Percentiles rank a stretch among this genome's conserved stretches.
phyloP scores from a whole-genome alignment of 2,113 vertebrate species.

The Catharus bicknelli region DNA sequence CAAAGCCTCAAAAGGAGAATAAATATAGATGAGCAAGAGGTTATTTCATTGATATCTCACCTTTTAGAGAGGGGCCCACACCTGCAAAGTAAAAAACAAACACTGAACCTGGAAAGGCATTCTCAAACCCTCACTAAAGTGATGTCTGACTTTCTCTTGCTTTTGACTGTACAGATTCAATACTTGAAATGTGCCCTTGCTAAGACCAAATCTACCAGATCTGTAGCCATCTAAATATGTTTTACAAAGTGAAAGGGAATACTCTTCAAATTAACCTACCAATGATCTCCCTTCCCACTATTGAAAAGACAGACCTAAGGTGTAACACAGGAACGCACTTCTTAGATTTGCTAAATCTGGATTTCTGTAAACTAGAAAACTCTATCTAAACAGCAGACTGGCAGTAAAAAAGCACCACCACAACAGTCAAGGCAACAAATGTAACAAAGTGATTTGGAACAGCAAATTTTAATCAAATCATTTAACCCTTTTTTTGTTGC shows the following conservation, averaged over 20 bases:
- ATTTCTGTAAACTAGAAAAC: not conserved
- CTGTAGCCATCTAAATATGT: not conserved
- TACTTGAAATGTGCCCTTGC: not conserved
- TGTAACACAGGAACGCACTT: not conserved
- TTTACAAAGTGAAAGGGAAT: not conserved
- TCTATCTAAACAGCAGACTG: not conserved
- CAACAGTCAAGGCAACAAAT: not conserved
- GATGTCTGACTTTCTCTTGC: not conserved
- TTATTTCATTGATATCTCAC: constrained; percentile 29
- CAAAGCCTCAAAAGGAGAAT: not conserved
- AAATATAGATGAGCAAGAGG: not conserved
- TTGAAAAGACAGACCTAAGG: not conserved
- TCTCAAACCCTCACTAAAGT: not conserved
- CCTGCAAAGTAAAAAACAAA: not conserved
- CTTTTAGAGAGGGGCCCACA: not conserved
- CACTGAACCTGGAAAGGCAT: not conserved
- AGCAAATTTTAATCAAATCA: not conserved
- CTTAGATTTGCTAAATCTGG: not conserved
- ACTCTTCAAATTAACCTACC: not conserved
- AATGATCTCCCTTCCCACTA: not conserved
- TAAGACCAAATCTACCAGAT: not conserved
- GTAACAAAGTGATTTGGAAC: not conserved
- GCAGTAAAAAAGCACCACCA: not conserved
- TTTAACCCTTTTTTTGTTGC: not conserved
- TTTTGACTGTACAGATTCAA: not conserved